These are phyloP conservation scores for Alectura lathami DNA, from an alignment of 2,113 vertebrate genomes.

Conservation along the genomic window DNA sequence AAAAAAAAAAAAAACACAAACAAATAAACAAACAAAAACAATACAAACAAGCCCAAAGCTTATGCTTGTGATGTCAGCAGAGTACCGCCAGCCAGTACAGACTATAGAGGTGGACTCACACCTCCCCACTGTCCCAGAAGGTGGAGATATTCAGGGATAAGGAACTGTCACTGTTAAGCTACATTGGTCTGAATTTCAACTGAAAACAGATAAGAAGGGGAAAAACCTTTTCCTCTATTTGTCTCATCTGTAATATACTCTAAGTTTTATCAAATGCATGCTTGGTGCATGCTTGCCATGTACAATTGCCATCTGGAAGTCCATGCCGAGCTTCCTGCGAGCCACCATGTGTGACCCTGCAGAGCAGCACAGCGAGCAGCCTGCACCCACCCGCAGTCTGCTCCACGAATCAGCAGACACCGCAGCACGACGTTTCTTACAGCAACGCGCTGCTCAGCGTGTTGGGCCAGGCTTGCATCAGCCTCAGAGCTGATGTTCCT, in stretches of 20 bases:
- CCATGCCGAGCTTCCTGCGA: background rate
- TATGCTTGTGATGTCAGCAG: background rate
- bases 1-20: too few relatives aligned
- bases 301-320: background rate
- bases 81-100: background rate
- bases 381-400: background rate
- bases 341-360: background rate
- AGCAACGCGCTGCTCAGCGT: background rate
- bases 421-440: background rate
- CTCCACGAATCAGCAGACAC: background rate
- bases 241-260: background rate
- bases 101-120: background rate
- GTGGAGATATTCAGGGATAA: background rate
- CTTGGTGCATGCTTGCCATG: background rate
- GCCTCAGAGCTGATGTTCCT: rapidly evolving
- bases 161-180: background rate
- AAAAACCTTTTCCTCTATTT: background rate
- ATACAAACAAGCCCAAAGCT: background rate
- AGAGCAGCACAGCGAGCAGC: background rate
- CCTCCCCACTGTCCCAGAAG: background rate
- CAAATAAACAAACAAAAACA: too few relatives aligned
- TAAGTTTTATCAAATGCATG: background rate
- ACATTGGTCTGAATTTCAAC: background rate
- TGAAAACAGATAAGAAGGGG: background rate
- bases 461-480: background rate